Evolutionary conservation across 2,797 vertebrate species (phyloP), one percentile per base, ranked within the genome.

Genomic region (Liasis olivaceus): DNA sequence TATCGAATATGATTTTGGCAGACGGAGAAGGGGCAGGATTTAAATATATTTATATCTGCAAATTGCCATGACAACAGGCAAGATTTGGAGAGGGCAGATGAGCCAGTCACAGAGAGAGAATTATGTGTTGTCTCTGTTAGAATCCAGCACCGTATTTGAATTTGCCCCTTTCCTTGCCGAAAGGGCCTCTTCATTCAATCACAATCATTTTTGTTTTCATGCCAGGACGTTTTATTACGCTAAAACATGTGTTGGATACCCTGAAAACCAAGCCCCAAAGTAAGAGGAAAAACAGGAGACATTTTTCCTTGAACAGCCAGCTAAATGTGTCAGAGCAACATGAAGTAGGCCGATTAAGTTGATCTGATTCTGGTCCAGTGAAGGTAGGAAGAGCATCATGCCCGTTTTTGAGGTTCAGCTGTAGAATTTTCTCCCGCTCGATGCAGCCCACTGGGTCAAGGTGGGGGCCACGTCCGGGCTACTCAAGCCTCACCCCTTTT

Each of bases 31-130:
- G 26, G 51, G 47, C 5, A n/a, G 47, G 47, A 6, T 88, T 63
- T 31, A 60, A 60, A 81, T 31, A 81, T 51, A 54, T n/a, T 11
- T 62, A 58, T 77, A 26, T 42, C 86, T 15, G 86, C 12, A 17
- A 17, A 54, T 92, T 87, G 36, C 91, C 91, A 89, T 89, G 66
- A 87, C 69, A 88, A 88, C 87, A 6, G 69, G 28, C 58, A 63
- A 81, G 62, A 84, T 54, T 63, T 54, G 28, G 7, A 54, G 17
- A 60, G 7, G 59, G 63, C 36, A 58, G 62, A 64, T 12, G 51
- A 58, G 36, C 15, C 84, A 66, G 15, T 14, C 8, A 9, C 31
- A 47, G 90, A 64, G 60, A 15, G 8, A 36, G 20, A n/a, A 42
- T 15, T 42, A 4, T 54, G 26, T 85, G 59, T 60, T 1, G 59